A percentile compares a stretch with the other conserved stretches of the same genome.
Conservation (phyloP, 2,888 invertebrate genomes). For the Pristionchus mayeri region DNA sequence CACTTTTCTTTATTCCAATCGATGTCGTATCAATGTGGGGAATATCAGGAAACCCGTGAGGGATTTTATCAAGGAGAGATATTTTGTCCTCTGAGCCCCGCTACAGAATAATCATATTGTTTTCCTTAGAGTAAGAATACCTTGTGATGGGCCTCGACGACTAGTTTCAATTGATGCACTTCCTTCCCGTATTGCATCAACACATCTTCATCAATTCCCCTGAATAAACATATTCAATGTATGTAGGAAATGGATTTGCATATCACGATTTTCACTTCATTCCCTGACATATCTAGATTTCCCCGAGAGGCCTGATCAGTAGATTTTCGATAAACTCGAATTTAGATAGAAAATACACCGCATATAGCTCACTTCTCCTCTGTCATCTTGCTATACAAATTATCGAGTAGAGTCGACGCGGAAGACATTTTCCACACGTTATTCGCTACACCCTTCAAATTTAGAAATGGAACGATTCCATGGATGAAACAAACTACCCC, state of each 20-base stretch:
- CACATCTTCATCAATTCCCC: constrained; percentile 54
- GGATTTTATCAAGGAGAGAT: constrained; percentile 49
- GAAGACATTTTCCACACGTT: constrained; percentile 42
- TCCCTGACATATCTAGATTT: too few species aligned
- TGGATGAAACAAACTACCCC: constrained; percentile 53
- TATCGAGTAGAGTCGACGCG: constrained; percentile 33
- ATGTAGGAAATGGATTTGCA: too few species aligned
- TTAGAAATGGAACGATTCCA: background rate
- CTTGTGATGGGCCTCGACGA: constrained; percentile 66
- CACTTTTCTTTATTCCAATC: constrained; percentile 19
- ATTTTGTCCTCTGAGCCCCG: constrained; percentile 56
- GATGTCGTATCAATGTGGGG: constrained; percentile 38
- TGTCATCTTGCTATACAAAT: constrained; percentile 35
- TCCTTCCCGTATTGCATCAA: constrained; percentile 65
- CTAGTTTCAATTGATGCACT: constrained; percentile 59
- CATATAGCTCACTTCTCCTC: constrained; percentile 40
- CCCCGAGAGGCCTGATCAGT: too few species aligned
- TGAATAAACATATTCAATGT: too few species aligned
- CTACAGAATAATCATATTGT: background rate
- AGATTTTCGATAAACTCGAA: too few species aligned
- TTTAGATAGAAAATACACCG: background rate
- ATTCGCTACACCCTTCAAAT: constrained; percentile 13
- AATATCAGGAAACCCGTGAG: constrained; percentile 52
- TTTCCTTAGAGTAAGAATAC: constrained; percentile 35
- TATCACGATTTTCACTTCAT: too few species aligned